Evolutionary conservation across 2,888 invertebrate genomes (phyloP).

Genomic region (Phanerotoma sp.): DNA sequence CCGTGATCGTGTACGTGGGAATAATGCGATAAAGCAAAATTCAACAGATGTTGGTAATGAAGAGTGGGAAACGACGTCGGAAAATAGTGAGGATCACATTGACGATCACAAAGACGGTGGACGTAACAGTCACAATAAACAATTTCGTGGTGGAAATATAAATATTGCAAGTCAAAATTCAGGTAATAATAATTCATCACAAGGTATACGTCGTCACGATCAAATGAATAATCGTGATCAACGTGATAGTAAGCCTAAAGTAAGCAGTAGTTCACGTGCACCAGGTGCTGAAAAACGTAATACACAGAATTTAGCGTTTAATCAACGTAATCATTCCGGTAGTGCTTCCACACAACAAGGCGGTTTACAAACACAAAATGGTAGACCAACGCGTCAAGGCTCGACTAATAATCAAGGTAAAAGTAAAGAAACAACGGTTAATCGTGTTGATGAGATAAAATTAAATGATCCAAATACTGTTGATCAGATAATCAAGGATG

Average conservation of each 20-base stretch:
- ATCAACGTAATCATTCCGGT: conserved; percentile 52
- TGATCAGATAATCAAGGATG: conserved; percentile 60
- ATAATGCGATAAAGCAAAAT: conserved; percentile 47
- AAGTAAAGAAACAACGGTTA: conserved; percentile 56
- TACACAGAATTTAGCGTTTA: conserved; percentile 40
- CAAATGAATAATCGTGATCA: conserved; percentile 38
- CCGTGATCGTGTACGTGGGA: conserved; percentile 46
- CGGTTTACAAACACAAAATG: conserved; percentile 47
- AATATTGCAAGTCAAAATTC: conserved; percentile 35
- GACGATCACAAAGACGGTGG: conserved; percentile 54
- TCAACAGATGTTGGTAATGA: conserved; percentile 62
- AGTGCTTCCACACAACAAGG: conserved; percentile 45
- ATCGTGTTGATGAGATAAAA: conserved; percentile 62
- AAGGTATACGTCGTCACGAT: conserved; percentile 42
- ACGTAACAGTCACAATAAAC: conserved; percentile 47
- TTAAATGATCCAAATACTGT: conserved; percentile 60
- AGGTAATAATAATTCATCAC: conserved; percentile 33
- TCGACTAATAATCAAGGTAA: conserved; percentile 45
- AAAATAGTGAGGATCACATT: conserved; percentile 69
- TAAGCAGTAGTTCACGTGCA: conserved; percentile 41
- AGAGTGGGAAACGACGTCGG: conserved; percentile 82
- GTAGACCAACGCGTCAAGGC: conserved; percentile 48
- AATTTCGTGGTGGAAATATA: conserved; percentile 43
- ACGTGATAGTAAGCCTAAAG: conserved; percentile 50
- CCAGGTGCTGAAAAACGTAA: conserved; percentile 52